A percentile compares a stretch with the other conserved stretches of the same genome.
Conservation (phyloP, 2,888 invertebrate species). For the Nipponacmea schrenckii region DNA sequence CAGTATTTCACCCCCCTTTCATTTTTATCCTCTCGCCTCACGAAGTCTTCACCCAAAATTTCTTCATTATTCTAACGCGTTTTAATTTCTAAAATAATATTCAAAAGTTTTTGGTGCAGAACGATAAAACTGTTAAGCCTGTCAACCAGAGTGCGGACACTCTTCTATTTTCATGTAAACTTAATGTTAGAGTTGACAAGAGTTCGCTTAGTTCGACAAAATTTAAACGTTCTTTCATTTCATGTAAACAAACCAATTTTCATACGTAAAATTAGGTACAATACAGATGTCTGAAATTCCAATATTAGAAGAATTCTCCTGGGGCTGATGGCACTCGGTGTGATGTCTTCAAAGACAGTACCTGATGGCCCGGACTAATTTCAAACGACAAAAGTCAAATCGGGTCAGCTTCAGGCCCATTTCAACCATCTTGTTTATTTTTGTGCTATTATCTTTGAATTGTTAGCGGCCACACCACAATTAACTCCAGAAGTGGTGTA, state of each 20-base stretch:
- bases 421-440: slow-evolving; percentile 17
- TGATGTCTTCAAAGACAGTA: slow-evolving; percentile 12
- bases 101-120: too few relatives aligned
- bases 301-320: not conserved
- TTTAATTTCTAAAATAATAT: too few relatives aligned
- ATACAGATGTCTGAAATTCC: slow-evolving; percentile 4
- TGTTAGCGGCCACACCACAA: slow-evolving; percentile 20
- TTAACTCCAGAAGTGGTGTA: slow-evolving; percentile 19
- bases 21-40: too few relatives aligned
- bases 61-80: too few relatives aligned
- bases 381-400: slow-evolving; percentile 5
- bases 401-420: slow-evolving; percentile 10
- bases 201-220: not conserved
- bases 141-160: too few relatives aligned
- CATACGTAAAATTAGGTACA: not conserved
- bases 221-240: not conserved
- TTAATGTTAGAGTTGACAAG: not conserved
- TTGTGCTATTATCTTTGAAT: slow-evolving; percentile 21
- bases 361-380: slow-evolving; percentile 10
- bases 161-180: too few relatives aligned
- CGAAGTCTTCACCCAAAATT: too few relatives aligned
- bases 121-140: too few relatives aligned
- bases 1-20: too few relatives aligned
- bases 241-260: slow-evolving; percentile 2
- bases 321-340: slow-evolving; percentile 1